Conservation (phyloP, 2,797 vertebrate species). For the Phaenicophaeus curvirostris region DNA sequence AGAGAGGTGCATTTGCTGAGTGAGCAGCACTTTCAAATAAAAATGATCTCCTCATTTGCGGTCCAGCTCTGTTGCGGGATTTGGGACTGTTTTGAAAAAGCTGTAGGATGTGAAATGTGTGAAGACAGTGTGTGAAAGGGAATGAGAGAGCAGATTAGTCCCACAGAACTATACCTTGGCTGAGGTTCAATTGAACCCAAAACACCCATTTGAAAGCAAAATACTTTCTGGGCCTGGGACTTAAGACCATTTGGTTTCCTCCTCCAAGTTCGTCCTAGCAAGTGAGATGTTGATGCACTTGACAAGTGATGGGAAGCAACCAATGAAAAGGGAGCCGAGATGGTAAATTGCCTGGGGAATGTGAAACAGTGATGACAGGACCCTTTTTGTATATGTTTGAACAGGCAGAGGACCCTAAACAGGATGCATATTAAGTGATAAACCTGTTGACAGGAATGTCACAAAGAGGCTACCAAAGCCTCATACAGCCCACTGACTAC, state of each 20-base stretch:
- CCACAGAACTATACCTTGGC: neutral
- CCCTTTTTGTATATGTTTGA: neutral
- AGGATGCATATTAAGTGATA: neutral
- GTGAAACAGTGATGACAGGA: neutral
- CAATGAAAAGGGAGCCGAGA: neutral
- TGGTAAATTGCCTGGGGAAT: neutral
- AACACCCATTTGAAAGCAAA: neutral
- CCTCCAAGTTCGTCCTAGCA: neutral
- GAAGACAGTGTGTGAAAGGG: neutral
- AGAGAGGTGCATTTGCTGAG: conserved; percentile 56
- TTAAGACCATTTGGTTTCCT: conserved; percentile 18
- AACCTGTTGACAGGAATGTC: neutral
- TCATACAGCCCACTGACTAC: too few species aligned
- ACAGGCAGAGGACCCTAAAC: neutral
- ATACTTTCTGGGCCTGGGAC: neutral
- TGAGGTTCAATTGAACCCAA: neutral
- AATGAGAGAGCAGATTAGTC: neutral
- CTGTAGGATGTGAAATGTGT: neutral
- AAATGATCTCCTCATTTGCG: conserved; percentile 45
- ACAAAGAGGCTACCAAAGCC: too few species aligned
- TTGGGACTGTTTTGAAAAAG: conserved; percentile 9
- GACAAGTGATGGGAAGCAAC: neutral
- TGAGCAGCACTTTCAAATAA: conserved; percentile 65
- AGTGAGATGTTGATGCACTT: neutral
- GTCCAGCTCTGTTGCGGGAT: conserved; percentile 18